Conservation (phyloP, 2,797 vertebrate genomes). For the Sphenodon punctatus region DNA sequence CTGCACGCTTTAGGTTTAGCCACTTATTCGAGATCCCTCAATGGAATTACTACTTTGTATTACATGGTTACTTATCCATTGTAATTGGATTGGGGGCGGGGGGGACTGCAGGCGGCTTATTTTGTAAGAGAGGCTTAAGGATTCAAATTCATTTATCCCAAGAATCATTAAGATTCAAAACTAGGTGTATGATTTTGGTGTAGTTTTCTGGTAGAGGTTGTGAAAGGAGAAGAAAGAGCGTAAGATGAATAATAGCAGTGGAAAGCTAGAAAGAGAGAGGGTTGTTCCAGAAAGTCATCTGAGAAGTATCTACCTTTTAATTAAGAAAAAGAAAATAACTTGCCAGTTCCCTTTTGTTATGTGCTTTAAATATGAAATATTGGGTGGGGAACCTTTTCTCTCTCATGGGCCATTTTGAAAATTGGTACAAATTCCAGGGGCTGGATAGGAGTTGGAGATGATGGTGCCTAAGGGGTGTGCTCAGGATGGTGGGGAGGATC, state of each 20-base stretch:
- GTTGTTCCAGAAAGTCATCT: too few relatives aligned
- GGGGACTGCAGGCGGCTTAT: background rate
- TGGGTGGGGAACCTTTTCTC: too few relatives aligned
- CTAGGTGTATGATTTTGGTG: background rate
- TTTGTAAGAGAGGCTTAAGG: background rate
- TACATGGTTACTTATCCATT: background rate
- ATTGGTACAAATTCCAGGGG: too few relatives aligned
- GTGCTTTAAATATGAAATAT: too few relatives aligned
- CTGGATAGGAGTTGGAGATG: too few relatives aligned
- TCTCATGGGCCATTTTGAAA: too few relatives aligned
- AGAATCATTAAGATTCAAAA: background rate
- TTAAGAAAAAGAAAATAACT: too few relatives aligned
- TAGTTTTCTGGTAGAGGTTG: background rate
- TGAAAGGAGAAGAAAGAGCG: background rate
- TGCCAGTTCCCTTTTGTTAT: too few relatives aligned
- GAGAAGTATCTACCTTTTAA: too few relatives aligned
- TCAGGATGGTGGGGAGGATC: too few relatives aligned
- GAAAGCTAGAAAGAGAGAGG: too few relatives aligned
- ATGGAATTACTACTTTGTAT: background rate
- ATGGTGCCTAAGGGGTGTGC: too few relatives aligned
- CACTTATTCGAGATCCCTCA: background rate
- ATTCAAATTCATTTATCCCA: background rate
- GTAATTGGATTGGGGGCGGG: background rate
- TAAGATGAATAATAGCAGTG: background rate
- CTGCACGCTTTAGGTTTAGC: background rate